Percentiles rank a stretch among this genome's conserved stretches.
phyloP scores from a whole-genome alignment of 2,888 invertebrate species.

The Drosophila mimica region DNA sequence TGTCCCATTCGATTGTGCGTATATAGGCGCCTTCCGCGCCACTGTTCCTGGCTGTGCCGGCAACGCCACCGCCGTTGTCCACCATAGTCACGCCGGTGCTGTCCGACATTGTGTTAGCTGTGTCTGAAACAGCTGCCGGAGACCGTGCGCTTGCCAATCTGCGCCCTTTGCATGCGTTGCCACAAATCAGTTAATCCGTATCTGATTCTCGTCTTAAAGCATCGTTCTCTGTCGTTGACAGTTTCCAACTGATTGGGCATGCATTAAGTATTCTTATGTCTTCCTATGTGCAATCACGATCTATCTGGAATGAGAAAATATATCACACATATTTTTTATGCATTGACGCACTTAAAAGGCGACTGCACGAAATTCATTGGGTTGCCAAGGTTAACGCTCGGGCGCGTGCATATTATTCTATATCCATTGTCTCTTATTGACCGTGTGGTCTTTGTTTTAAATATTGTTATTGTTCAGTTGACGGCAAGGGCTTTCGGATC shows the following conservation, averaged over 20 bases:
- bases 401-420: constrained; percentile 17
- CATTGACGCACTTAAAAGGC: constrained; percentile 37
- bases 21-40: constrained; percentile 86
- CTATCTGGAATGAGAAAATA: constrained; percentile 52
- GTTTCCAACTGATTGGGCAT: constrained; percentile 44
- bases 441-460: constrained; percentile 24
- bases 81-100: constrained; percentile 65
- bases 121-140: constrained; percentile 60
- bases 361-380: constrained; percentile 55
- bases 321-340: constrained; percentile 13
- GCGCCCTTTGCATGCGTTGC: constrained; percentile 61
- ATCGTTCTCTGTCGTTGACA: constrained; percentile 43
- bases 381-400: constrained; percentile 46
- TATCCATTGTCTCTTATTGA: constrained; percentile 15
- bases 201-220: constrained; percentile 56
- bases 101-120: constrained; percentile 68
- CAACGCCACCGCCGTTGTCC: constrained; percentile 50
- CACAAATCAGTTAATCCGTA: constrained; percentile 26
- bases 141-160: constrained; percentile 44
- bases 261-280: constrained; percentile 33
- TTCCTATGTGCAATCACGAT: constrained; percentile 19
- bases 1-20: constrained; percentile 97
- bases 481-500: constrained; percentile 20
- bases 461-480: constrained; percentile 31
- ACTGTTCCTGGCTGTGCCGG: constrained; percentile 46